Evolutionary conservation across 2,888 invertebrate species (phyloP), one percentile per base, ranked within the genome.

Genomic region (Polydesmus complanatus): DNA sequence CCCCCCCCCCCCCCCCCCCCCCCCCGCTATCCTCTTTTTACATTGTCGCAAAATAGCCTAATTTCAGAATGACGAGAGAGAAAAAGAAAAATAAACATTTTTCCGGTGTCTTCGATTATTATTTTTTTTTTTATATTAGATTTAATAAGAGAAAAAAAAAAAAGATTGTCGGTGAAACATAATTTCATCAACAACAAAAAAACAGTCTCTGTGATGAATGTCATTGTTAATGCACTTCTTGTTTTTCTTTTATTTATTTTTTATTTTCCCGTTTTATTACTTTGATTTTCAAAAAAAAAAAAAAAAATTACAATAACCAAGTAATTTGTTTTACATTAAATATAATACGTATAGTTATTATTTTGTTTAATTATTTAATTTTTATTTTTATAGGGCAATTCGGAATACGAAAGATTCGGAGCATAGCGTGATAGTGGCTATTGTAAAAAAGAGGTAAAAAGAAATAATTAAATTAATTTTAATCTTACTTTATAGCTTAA

Each of bases 391-490:
- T 80, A 87, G 87, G 71, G 82, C 84, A 61, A 82, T 90, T 65
- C 69, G 77, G 79, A 85, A 70, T 82, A 85, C 72, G 27, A 62
- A 54, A 22, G 61, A 54, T 47, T 63, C 56, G 14, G 59, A 52
- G 58, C 70, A 70, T 60, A 71, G 71, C 69, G 83, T 86, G 70
- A 81, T 91, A 71, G 82, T 90, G 69, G 90, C 89, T 64, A 81
- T 91, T 69, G 86, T 90, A 61, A 89, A 88, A 75, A 87, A 85
- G 79, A 86, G 85, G 91, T 91, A 78, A 81, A 80, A 57, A 56
- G 23, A 47, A 14, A 37, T 37, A 37, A 8, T 37, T 8, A 37
- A 37, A n/a, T n/a, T n/a, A n/a, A n/a, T n/a, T n/a, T n/a, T n/a
- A n/a, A n/a, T n/a, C n/a, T n/a, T n/a, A n/a, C n/a, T n/a, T n/a